Base-by-base conservation (phyloP, 2,797 vertebrate species). In the Coreius guichenoti region DNA sequence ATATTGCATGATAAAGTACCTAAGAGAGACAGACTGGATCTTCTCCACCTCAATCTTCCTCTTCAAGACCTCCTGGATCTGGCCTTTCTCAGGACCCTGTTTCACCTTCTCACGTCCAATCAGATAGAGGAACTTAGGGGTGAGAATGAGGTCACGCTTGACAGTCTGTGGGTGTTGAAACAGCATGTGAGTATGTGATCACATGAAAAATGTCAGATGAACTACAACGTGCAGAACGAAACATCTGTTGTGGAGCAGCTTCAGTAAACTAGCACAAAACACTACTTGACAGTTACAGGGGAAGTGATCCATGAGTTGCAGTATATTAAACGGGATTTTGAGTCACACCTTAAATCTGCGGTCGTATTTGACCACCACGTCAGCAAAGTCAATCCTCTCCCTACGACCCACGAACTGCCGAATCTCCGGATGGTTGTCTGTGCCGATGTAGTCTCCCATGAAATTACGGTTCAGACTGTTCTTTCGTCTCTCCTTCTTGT, bases 381-480 rank as follows among this genome's bases (percentile, higher is more conserved):
- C 95, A 0, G 96, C 94, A 2, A 97, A 97, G 88, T 97, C 96
- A 0, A 96, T 95, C 54, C 95, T 93, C 75, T 97, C 96, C 39
- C 96, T 86, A 23, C 95, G 95, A 12, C 95, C 95, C 0, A 97
- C 93, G 2, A 97, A 97, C 85, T 94, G 95, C 0, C 95, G 87
- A 85, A 97, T 92, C 91, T 97, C 96, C 0, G 96, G 96, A 26
- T 92, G 94, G 84, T 89, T 93, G 73, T 97, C 96, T 0, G 93
- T 93, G 1, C 96, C 96, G 0, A 97, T 93, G 90, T 97, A 97
- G 86, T 97, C 96, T 0, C 96, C 96, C 87, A 96, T 88, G 36
- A 97, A 97, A 91, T 96, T 96, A 51, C 96, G 93, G 91, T 97
- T 97, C 75, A 97, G 92, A 90, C 96, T 97, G 94, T 97, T 96